Evolutionary conservation across 2,113 vertebrate species (phyloP), one percentile per base, ranked within the genome.

Genomic region (Megaceryle torquata): DNA sequence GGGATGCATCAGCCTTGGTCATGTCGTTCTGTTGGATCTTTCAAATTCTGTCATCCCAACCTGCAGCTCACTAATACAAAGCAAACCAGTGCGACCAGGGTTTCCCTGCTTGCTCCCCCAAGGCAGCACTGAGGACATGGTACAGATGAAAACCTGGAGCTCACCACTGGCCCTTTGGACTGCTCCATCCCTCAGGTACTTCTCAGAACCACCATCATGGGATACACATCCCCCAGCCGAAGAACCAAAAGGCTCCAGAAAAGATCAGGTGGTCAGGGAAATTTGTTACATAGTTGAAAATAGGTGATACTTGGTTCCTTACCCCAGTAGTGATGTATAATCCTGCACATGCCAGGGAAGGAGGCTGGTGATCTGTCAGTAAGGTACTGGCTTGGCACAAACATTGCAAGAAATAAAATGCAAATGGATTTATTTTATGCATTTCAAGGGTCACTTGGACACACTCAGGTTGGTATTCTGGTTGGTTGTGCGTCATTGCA

Each of bases 151-250:
- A 81, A 80, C 6, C 3, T 11, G n/a, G 59, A 72, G 41, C 8
- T 57, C 19, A 48, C 10, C 44, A 21, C 39, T 4, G 28, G 14
- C 33, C 21, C 21, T 48, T 64, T 19, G 65, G 35, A 51, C 56
- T 71, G 35, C 51, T 76, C 20, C 33, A 13, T 19, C 9, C 39
- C 13, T 29, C 4, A 5, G 15, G 35, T 5, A 11, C 29, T 70
- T 74, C 64, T 39, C 54, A 81, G 69, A 39, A 69, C 13, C 26
- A 25, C 24, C 20, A 28, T 14, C 54, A 31, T 10, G 26, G 41
- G n/a, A 46, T 8, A 33, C 0, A 2, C 3, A 57, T 69, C 82
- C 46, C 43, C 3, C 31, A n/a, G 13, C 2, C 0, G 0, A 76
- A 76, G 21, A 76, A 76, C 15, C 31, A 53, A 12, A 22, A 7